Evolutionary conservation across 2,888 invertebrate species (phyloP).

Genomic region (Apoda limacodes): DNA sequence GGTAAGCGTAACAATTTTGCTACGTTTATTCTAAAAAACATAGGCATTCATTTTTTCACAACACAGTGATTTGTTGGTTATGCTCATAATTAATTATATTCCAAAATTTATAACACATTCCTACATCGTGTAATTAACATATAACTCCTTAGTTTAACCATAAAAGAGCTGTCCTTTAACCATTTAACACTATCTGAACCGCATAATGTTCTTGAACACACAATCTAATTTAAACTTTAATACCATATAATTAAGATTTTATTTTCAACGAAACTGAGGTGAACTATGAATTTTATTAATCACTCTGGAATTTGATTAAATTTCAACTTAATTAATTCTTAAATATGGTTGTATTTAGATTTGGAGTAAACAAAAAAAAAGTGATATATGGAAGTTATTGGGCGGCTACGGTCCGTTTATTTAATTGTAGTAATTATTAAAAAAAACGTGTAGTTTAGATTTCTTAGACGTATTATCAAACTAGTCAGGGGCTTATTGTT

Average conservation of each 20-base stretch:
- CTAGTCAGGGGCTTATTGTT: conserved; percentile 18
- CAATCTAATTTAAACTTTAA: conserved; percentile 11
- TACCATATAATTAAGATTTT: conserved; percentile 2
- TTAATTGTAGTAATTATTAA: conserved; percentile 20
- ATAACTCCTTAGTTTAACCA: not conserved
- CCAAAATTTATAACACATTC: too few relatives aligned
- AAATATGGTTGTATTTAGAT: conserved; percentile 15
- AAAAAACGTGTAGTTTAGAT: conserved; percentile 16
- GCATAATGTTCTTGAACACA: conserved; percentile 20
- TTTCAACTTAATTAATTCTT: conserved; percentile 8
- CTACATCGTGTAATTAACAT: not conserved
- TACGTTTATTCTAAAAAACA: too few relatives aligned
- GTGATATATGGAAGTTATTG: conserved; percentile 25
- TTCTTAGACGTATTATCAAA: too few relatives aligned
- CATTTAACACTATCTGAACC: conserved; percentile 28
- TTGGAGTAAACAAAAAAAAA: conserved; percentile 12
- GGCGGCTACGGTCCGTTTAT: conserved; percentile 27
- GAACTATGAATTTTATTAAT: conserved; percentile 23
- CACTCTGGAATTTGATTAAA: conserved; percentile 17
- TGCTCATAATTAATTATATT: too few relatives aligned
- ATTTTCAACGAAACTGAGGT: conserved; percentile 11
- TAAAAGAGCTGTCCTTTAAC: conserved; percentile 16
- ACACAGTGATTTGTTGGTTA: too few relatives aligned
- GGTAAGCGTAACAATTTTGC: too few relatives aligned
- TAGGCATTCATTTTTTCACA: too few relatives aligned